phyloP scores from a whole-genome alignment of 1,140 invertebrate species.

The Lepidurus couesii region DNA sequence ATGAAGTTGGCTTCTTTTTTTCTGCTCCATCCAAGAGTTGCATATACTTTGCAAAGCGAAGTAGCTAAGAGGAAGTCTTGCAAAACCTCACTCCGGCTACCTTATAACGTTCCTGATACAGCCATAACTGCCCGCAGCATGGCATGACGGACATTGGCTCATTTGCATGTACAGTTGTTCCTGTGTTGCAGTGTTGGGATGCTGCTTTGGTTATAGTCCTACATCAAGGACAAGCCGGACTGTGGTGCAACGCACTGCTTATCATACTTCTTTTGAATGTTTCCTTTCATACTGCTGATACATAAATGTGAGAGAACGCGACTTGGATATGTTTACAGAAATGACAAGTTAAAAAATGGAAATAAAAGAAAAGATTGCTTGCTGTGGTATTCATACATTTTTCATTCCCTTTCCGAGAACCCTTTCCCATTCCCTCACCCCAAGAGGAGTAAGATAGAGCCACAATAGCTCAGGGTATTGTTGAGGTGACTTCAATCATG shows the following conservation, averaged over 20 bases:
- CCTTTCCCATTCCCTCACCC: background rate
- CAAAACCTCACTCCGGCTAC: too few species aligned
- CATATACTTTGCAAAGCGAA: too few species aligned
- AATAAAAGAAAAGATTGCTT: background rate
- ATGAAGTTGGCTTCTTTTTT: too few species aligned
- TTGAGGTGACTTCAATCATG: background rate
- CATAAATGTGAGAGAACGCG: background rate
- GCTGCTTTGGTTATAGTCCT: background rate
- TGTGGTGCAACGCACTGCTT: background rate
- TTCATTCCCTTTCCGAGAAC: background rate
- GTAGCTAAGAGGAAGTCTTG: too few species aligned
- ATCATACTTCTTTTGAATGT: background rate
- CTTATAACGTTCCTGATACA: background rate
- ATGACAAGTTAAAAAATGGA: background rate
- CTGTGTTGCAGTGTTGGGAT: background rate
- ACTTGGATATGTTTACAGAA: background rate
- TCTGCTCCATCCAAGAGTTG: too few species aligned
- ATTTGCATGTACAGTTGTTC: slow-evolving; percentile 7
- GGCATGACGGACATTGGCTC: slow-evolving; percentile 8
- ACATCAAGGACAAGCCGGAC: slow-evolving; percentile 10
- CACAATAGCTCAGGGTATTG: background rate
- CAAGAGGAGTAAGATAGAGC: background rate
- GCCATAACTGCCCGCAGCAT: background rate
- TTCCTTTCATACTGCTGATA: background rate
- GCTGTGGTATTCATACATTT: slow-evolving; percentile 1